Base-by-base conservation (phyloP, 2,888 invertebrate genomes). In the Pandemis heparana region DNA sequence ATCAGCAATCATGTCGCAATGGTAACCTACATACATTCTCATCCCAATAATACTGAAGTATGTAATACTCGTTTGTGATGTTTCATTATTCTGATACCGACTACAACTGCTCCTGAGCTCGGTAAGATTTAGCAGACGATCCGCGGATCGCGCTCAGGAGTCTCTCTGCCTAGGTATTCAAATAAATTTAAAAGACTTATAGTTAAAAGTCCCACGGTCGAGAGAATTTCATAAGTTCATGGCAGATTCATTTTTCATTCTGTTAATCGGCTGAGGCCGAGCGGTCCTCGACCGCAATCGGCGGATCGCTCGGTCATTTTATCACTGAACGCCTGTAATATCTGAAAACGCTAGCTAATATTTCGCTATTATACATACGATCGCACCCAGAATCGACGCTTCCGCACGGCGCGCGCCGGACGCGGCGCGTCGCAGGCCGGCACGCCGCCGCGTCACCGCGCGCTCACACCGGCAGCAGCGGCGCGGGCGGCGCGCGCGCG, bases 381-480 rank as follows among this genome's bases (percentile, higher is more conserved):
- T 9, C 41, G 41, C 41, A 41, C 41, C 41, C 41, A 32, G 23
- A 32, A 32, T 32, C 23, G 3, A 32, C 23, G 23, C 23, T 32
- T 32, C 23, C 23, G 23, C 23, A 32, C 23, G 23, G 23, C 23
- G 23, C 23, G 23, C 23, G 23, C 23, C 23, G 23, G 1, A 23
- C 1, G 23, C 23, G 23, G 23, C 23, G 23, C 41, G 41, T 41
- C 6, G 41, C 32, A 14, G 32, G 60, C 38, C n/a, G 75, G 70
- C 64, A 23, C 60, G n/a, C n/a, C n/a, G n/a, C 16, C 48, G 23
- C 1, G 23, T 2, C 23, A 1, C 2, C 51, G 41, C 8, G 41
- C 61, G 74, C 78, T 90, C 87, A 89, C n/a, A 89, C 85, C 60
- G 89, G 87, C 81, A 89, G 82, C 78, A 81, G 82, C 59, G 85